A percentile compares a stretch with the other conserved stretches of the same genome.
phyloP scores from a whole-genome alignment of 2,113 vertebrate species.

The Platichthys stellatus region DNA sequence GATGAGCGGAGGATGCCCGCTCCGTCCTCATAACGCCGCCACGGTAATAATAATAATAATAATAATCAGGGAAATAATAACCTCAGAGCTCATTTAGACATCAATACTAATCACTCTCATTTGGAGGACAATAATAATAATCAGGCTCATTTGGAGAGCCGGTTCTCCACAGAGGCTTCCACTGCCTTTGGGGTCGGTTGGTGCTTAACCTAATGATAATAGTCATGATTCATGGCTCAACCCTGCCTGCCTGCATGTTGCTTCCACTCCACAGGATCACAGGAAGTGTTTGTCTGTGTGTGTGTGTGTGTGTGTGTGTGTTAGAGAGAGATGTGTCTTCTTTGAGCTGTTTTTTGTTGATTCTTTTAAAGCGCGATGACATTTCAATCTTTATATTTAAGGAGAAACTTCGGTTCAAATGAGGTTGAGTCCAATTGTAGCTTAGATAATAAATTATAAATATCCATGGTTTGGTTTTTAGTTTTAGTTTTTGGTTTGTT shows the following conservation, averaged over 20 bases:
- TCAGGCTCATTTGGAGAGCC: conserved; percentile 78
- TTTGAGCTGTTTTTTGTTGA: background rate
- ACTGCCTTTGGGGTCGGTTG: conserved; percentile 78
- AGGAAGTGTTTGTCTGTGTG: conserved; percentile 33
- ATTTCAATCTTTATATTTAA: background rate
- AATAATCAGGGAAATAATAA: conserved; percentile 76
- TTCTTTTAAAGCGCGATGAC: conserved; percentile 10
- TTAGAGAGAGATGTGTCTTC: background rate
- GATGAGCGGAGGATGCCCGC: conserved; percentile 50
- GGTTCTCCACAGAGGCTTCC: conserved; percentile 73
- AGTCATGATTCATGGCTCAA: conserved; percentile 82
- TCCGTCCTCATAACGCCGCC: conserved; percentile 55
- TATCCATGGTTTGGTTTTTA: too few species aligned
- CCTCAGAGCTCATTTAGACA: conserved; percentile 80
- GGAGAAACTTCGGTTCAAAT: too few species aligned
- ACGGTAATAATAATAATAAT: conserved; percentile 77
- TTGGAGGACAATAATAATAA: conserved; percentile 83
- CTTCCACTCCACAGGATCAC: conserved; percentile 43
- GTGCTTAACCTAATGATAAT: conserved; percentile 83
- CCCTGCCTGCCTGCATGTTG: conserved; percentile 73
- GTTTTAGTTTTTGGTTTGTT: too few species aligned
- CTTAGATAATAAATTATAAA: too few species aligned
- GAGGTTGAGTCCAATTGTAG: too few species aligned
- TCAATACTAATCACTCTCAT: conserved; percentile 84
- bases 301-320: conserved; percentile 23